These are phyloP conservation scores for Anodontia alba DNA, from an alignment of 2,888 invertebrate genomes.

Conservation along the genomic window DNA sequence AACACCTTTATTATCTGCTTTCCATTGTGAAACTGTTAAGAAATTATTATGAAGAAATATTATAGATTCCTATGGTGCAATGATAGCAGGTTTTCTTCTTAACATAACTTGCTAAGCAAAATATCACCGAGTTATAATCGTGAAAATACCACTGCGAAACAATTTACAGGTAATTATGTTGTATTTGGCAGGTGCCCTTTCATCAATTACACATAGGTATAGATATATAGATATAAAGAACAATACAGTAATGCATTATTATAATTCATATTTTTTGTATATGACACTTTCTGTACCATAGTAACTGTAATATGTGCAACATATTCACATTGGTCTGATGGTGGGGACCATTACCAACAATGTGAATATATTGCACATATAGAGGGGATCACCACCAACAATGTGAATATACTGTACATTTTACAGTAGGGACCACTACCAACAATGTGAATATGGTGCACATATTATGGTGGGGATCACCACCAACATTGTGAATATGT, in stretches of 20 bases:
- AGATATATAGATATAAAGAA: not conserved
- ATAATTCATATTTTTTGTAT: constrained; percentile 1
- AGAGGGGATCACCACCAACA: too few relatives aligned
- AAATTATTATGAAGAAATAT: not conserved
- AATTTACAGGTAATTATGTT: constrained; percentile 7
- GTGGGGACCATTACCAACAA: too few relatives aligned
- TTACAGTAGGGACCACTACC: too few relatives aligned
- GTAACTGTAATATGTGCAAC: not conserved
- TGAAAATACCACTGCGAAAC: not conserved
- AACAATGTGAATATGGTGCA: too few relatives aligned
- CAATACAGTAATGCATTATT: constrained; percentile 2
- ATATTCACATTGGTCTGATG: too few relatives aligned
- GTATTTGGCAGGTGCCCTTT: constrained; percentile 8
- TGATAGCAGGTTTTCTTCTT: not conserved
- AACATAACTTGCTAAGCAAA: not conserved
- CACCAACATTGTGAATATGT: too few relatives aligned
- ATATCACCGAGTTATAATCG: constrained; percentile 5
- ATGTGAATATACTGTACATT: too few relatives aligned
- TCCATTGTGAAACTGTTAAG: not conserved
- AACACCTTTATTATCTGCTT: not conserved
- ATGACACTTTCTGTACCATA: constrained; percentile 3
- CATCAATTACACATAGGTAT: not conserved
- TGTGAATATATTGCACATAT: too few relatives aligned
- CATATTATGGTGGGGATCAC: too few relatives aligned
- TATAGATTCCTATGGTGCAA: not conserved